Evolutionary conservation across 2,888 invertebrate species (phyloP), one percentile per base, ranked within the genome.

Genomic region (Carpatolechia fugitivella): DNA sequence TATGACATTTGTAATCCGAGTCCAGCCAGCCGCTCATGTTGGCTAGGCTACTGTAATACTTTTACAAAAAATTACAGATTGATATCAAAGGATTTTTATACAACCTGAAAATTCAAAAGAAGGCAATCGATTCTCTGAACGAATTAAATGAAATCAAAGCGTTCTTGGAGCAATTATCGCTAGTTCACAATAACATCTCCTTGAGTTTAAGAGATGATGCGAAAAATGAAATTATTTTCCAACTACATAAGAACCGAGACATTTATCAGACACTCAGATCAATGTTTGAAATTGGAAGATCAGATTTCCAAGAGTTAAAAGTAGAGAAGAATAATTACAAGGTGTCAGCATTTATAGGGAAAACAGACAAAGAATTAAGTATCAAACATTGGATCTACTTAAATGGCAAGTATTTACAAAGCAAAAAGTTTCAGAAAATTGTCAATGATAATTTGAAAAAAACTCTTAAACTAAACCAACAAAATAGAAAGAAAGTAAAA

Each of bases 141-240:
- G 93, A 94, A 68, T 60, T 94, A 13, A 92, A 93, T 67, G 86
- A 89, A 35, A 91, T 95, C 41, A 92, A 92, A 69, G 78, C 71
- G 51, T 82, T 90, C 50, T 69, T 96, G 44, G 92, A 93, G 72
- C 86, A 88, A 48, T 71, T 95, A 52, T 92, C 94, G n/a, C 73
- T 96, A 54, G 90, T 93, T 29, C 92, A 95, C 70, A 92, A 91
- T 48, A 77, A 90, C 52, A 90, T 93, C 64, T 94, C 95, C 8
- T 90, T 96, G 62, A 93, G 93, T 57, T 76, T 96, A 50, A 85
- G 94, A 63, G 93, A 96, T 76, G 94, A 95, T 68, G 78, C 82
- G 0, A 89, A 79, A 44, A 91, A 92, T 52, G 88, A 91, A 66
- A 85, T 94, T 0, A 62, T 94, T 20, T 80, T 94, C 33, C 91